These are phyloP conservation scores for Sebastes diploproa DNA, from an alignment of 2,797 vertebrate genomes.

Conservation along the genomic window DNA sequence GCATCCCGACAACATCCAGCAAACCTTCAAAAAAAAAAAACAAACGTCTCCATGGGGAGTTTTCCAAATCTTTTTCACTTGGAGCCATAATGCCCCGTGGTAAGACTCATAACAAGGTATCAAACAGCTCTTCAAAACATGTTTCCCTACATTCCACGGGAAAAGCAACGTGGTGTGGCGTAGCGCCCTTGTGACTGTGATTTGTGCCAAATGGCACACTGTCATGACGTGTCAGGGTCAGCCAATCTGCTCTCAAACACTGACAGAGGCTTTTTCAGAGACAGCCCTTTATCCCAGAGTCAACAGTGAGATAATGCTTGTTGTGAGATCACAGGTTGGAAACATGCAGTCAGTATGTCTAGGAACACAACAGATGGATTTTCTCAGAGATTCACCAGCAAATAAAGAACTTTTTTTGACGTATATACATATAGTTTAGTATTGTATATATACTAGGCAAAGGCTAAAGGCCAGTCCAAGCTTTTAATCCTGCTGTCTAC, in stretches of 20 bases:
- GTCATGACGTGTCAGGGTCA: constrained; percentile 61
- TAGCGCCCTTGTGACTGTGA: constrained; percentile 36
- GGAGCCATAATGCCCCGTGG: background rate
- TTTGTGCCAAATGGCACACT: constrained; percentile 49
- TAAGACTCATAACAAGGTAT: background rate
- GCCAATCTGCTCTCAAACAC: constrained; percentile 54
- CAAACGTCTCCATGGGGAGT: background rate
- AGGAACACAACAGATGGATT: constrained; percentile 23
- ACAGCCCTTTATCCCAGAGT: constrained; percentile 59
- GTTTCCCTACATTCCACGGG: constrained; percentile 22
- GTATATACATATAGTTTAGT: background rate
- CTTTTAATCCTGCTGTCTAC: constrained; percentile 26
- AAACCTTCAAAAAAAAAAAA: background rate
- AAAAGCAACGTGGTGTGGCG: background rate
- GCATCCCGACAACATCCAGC: background rate
- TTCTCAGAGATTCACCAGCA: constrained; percentile 10
- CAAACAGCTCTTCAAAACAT: constrained; percentile 18
- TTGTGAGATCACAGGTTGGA: constrained; percentile 55
- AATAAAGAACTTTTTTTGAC: background rate
- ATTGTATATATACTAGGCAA: background rate
- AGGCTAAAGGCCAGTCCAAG: background rate
- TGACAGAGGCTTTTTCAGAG: constrained; percentile 56
- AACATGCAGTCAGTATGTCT: constrained; percentile 46
- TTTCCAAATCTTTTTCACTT: constrained; percentile 9
- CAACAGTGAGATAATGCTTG: constrained; percentile 67